phyloP scores from a whole-genome alignment of 2,797 vertebrate species.

The Clamator glandarius region DNA sequence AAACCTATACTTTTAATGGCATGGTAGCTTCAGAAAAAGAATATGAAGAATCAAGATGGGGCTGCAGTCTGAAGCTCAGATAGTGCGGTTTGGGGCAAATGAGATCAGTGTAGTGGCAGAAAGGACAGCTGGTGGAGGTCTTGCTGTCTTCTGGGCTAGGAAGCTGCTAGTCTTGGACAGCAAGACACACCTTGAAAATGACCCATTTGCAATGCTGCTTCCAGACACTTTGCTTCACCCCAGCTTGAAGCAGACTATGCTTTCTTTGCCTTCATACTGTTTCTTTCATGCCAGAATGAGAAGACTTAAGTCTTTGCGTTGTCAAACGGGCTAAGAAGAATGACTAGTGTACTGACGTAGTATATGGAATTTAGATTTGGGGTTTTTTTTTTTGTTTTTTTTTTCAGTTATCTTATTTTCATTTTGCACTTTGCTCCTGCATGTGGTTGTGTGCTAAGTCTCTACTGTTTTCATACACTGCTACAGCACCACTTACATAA shows the following conservation, averaged over 20 bases:
- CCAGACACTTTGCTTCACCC: background rate
- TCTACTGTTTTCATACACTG: background rate
- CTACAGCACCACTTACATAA: background rate
- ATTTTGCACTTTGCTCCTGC: background rate
- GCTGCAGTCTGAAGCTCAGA: background rate
- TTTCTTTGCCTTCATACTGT: background rate
- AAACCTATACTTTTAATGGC: background rate
- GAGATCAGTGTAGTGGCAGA: fast-evolving
- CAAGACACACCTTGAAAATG: background rate
- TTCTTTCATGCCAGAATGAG: background rate
- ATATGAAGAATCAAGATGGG: background rate
- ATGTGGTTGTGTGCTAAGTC: background rate
- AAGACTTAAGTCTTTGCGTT: background rate
- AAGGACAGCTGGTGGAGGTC: background rate
- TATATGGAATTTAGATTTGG: background rate
- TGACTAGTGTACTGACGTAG: fast-evolving
- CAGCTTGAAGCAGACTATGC: background rate
- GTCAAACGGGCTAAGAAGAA: background rate
- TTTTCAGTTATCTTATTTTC: background rate
- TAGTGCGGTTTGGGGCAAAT: background rate
- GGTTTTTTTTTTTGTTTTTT: background rate
- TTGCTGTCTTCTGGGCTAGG: background rate
- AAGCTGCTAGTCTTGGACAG: background rate
- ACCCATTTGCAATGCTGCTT: background rate
- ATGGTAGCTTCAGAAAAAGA: background rate